Evolutionary conservation across 2,797 vertebrate species (phyloP), one percentile per base, ranked within the genome.

Genomic region (Sus cebifrons): DNA sequence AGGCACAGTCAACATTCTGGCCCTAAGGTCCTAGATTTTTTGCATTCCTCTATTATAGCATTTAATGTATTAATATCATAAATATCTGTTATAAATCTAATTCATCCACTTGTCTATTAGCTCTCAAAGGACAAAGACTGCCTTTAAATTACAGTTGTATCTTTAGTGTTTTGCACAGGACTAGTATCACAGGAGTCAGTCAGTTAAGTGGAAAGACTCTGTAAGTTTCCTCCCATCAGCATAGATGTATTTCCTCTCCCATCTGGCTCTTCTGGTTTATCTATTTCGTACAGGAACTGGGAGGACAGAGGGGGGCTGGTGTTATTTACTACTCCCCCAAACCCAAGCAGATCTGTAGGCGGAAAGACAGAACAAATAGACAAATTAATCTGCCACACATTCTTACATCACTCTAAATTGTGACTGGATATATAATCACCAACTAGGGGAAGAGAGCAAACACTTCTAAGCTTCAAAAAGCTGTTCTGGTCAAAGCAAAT

Each of bases 391-490:
- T 91, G 68, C 2, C 49, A 21, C 56, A 79, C 20, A 62, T 83
- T 88, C 23, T 49, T 68, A 67, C 17, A 64, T 91, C 21, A 40
- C 79, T 88, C 91, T 75, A 84, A 84, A 82, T 70, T 92, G 56
- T 36, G 83, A 58, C 36, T 94, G 82, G 89, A 79, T 94, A 62
- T 86, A 77, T 77, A 98, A 88, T 82, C 81, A 91, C 67, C 56
- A 93, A 88, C n/a, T 75, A 85, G 44, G 88, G 29, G 65, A 79
- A 95, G 67, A 96, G 4, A 91, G 52, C 44, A 96, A 97, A 96
- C 6, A 62, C 21, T 62, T 87, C 25, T 32, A 68, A 95, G 92
- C 23, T 91, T 97, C 62, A 77, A 77, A 96, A 95, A 92, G 68
- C 36, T 95, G 23, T 91, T 95, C 92, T 52, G 32, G 83, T 86